Evolutionary conservation across 1,140 invertebrate species (phyloP).

Genomic region (Drosophila jambulina): DNA sequence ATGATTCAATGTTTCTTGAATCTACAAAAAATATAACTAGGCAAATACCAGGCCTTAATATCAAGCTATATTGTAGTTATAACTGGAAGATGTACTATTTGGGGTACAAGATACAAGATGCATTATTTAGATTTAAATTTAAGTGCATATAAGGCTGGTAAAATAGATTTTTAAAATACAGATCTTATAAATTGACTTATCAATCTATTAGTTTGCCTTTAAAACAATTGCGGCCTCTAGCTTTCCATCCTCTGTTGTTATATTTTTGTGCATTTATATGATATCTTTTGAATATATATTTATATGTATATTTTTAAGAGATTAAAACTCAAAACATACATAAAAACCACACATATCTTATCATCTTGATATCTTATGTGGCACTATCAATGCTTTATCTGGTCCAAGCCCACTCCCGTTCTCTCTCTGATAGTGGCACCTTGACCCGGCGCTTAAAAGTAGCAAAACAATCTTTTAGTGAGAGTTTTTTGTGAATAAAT

Average conservation of each 20-base stretch:
- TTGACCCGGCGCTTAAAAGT: slow-evolving; percentile 56
- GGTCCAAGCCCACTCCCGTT: slow-evolving; percentile 16
- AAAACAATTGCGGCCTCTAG: too few species aligned
- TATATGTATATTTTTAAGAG: neutral
- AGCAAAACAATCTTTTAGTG: slow-evolving; percentile 29
- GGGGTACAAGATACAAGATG: too few species aligned
- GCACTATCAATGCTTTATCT: slow-evolving; percentile 74
- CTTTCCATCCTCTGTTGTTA: too few species aligned
- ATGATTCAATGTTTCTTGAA: slow-evolving; percentile 29
- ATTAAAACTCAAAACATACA: slow-evolving; percentile 41
- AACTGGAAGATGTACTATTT: neutral
- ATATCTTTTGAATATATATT: neutral
- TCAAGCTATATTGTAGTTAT: neutral
- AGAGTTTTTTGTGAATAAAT: slow-evolving; percentile 46
- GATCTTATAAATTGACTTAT: too few species aligned
- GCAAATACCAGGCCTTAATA: neutral
- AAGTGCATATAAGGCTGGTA: too few species aligned
- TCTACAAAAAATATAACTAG: slow-evolving; percentile 7
- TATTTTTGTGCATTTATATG: neutral
- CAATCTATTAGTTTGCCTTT: too few species aligned
- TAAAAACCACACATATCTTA: slow-evolving; percentile 64
- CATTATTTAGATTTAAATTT: too few species aligned
- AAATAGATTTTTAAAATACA: too few species aligned
- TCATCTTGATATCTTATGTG: slow-evolving; percentile 65
- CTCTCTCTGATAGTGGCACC: slow-evolving; percentile 58